Base-by-base conservation (phyloP, 2,113 vertebrate species). In the Ictalurus punctatus region DNA sequence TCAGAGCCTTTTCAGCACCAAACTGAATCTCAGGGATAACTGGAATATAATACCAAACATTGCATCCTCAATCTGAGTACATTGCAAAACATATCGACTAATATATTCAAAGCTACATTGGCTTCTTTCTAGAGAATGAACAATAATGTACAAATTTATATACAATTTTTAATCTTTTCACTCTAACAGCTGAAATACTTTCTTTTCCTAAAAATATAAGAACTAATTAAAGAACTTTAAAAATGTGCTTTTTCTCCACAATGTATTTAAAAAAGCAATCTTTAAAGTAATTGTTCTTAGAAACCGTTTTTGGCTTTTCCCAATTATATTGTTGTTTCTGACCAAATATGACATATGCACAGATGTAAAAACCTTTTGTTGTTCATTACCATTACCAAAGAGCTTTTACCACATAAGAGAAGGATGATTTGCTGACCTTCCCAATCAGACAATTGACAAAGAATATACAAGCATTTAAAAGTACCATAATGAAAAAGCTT, bases 1-100 rank as follows among this genome's bases (percentile, higher is more conserved):
- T 95, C 81, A 97, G 87, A 52, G 96, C 95, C 91, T 98, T 97
- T 89, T 99, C 97, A 83, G 97, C 93, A 80, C 95, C 95, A 95
- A 99, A 99, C 87, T 97, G 96, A 89, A 99, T 97, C 86, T 94
- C 96, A 92, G 98, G 98, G 94, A 97, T 80, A 94, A 99, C 98
- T 99, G 44, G 10, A 95, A 83, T 54, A 85, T 44, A 87, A 92
- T 84, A n/a, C 86, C n/a, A 92, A 5, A 87, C 6, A 86, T 16
- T 89, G 7, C 19, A 48, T 37, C 27, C 37, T 65, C 2, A 83
- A 63, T 44, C 13, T 61, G 23, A 44, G 23, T 63, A 40, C 23
- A 83, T 63, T 8, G 37, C n/a, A 82, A 56, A 63, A 86, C 8
- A 86, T 76, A 83, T 76, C 27, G 19, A 78, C 0, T 37, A 92